These are phyloP conservation scores for Piprites chloris DNA, from an alignment of 2,113 vertebrate genomes.

Conservation along the genomic window DNA sequence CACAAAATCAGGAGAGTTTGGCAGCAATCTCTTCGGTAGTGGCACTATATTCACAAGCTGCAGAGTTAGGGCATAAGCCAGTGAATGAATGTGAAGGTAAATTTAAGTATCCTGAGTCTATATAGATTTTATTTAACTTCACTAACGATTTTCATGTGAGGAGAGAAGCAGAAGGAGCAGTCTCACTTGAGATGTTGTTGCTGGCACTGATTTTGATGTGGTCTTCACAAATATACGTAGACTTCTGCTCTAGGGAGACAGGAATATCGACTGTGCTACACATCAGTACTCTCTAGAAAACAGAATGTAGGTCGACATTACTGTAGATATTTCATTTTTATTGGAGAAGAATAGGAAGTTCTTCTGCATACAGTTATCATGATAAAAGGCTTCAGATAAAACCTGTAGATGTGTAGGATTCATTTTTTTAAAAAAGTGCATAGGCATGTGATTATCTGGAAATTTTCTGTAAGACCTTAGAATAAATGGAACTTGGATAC, in stretches of 20 bases:
- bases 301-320: not conserved
- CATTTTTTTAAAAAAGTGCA: not conserved
- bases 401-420: not conserved
- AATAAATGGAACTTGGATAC: not conserved
- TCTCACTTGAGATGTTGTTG: not conserved
- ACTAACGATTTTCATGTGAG: not conserved
- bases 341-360: not conserved
- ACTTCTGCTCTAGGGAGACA: not conserved
- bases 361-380: not conserved
- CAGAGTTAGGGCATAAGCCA: not conserved
- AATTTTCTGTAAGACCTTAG: not conserved
- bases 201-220: not conserved
- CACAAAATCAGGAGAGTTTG: not conserved
- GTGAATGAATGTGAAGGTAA: conserved; percentile 8
- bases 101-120: not conserved
- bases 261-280: not conserved
- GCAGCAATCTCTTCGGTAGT: not conserved
- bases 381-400: not conserved
- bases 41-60: not conserved
- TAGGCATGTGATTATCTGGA: not conserved
- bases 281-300: conserved; percentile 5
- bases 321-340: not conserved
- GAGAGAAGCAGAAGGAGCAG: not conserved
- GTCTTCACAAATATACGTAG: not conserved
- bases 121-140: conserved; percentile 7